A percentile compares a stretch with the other conserved stretches of the same genome.
These are phyloP conservation scores for Agriopis marginaria DNA, from an alignment of 2,888 invertebrate species.

Conservation along the genomic window DNA sequence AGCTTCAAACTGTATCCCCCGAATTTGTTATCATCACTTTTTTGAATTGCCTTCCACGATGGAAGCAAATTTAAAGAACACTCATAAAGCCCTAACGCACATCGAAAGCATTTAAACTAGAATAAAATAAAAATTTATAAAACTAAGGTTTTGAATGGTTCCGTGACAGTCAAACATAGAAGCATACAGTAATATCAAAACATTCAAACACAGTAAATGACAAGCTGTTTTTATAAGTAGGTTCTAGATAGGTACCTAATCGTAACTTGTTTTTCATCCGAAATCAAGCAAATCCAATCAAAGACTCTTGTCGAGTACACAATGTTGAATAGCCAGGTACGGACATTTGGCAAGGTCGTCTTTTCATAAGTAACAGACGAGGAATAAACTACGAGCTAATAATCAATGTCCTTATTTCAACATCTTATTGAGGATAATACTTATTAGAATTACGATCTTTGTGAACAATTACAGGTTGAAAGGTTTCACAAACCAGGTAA, in stretches of 20 bases:
- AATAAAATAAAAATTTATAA: too few relatives aligned
- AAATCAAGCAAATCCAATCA: constrained; percentile 3
- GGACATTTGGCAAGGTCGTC: constrained; percentile 11
- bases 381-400: constrained; percentile 5
- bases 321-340: constrained; percentile 2
- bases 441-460: constrained; percentile 9
- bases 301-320: neutral
- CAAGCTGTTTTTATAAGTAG: neutral
- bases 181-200: too few relatives aligned
- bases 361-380: constrained; percentile 5
- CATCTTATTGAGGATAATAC: constrained; percentile 9
- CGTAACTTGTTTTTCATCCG: constrained; percentile 10
- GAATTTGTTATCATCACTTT: too few relatives aligned
- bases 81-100: too few relatives aligned
- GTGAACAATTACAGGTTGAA: constrained; percentile 8
- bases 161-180: neutral
- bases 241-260: neutral
- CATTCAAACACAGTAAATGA: neutral
- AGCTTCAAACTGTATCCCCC: too few relatives aligned
- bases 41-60: too few relatives aligned
- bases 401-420: constrained; percentile 15
- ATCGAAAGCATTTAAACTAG: too few relatives aligned
- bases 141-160: too few relatives aligned
- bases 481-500: constrained; percentile 11
- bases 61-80: too few relatives aligned